Percentiles rank a stretch among this genome's conserved stretches.
These are phyloP conservation scores for Eulemur rufifrons DNA, from an alignment of 2,113 vertebrate genomes.

Conservation along the genomic window DNA sequence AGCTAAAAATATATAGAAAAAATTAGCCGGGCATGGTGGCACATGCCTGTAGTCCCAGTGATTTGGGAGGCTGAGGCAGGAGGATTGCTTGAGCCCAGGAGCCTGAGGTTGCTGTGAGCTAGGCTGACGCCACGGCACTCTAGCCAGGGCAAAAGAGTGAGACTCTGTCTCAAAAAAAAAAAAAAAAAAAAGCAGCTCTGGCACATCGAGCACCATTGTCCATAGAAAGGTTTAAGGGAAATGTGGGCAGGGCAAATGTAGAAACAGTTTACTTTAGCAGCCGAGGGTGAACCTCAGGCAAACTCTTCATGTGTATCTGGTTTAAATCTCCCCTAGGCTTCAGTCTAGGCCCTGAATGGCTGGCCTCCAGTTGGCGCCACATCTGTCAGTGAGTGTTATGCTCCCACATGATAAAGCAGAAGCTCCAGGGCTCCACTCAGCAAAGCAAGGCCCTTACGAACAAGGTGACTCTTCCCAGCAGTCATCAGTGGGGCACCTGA, in stretches of 20 bases:
- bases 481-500: constrained; percentile 59
- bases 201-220: not conserved
- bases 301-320: constrained; percentile 46
- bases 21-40: no score
- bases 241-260: not conserved
- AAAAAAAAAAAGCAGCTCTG: not conserved
- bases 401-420: constrained; percentile 59
- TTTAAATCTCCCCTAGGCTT: constrained; percentile 64
- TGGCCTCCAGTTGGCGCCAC: constrained; percentile 73
- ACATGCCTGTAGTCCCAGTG: no score
- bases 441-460: constrained; percentile 39
- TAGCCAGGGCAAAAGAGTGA: no score
- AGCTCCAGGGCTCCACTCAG: constrained; percentile 46
- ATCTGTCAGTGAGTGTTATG: constrained; percentile 58
- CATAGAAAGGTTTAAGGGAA: not conserved
- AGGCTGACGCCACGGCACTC: no score
- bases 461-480: constrained; percentile 48
- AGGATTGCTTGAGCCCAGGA: no score
- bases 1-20: no score
- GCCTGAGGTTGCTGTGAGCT: no score
- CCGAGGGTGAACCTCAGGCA: constrained; percentile 12
- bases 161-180: no score
- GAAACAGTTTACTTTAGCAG: constrained; percentile 37
- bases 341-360: constrained; percentile 78
- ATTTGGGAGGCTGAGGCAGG: no score